Evolutionary conservation across 2,797 vertebrate species (phyloP), one percentile per base, ranked within the genome.

Genomic region (Sarcoramphus papa): DNA sequence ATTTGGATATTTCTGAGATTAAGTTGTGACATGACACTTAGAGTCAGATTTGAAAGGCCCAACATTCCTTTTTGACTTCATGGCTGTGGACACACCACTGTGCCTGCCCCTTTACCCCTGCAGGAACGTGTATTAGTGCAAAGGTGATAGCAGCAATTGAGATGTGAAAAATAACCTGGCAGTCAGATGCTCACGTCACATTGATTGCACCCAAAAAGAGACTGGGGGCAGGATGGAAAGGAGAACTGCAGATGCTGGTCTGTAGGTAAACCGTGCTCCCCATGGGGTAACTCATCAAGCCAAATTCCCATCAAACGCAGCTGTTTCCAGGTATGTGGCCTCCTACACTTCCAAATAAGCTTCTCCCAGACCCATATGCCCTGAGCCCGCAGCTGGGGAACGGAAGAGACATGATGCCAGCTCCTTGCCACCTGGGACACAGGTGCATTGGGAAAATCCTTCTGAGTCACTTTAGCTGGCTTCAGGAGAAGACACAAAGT

Each of bases 351-450:
- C 4, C 7, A 59, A 68, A 83, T 1, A 48, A 64, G 14, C 7
- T 77, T 83, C 1, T 2, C 2, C 10, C 11, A 6, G 0, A 9
- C 15, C 20, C 6, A 1, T 4, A 15, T 33, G 21, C 8, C 18
- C 1, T 7, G 22, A 73, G 15, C 8, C 12, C 3, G 3, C 56
- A 64, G 35, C n/a, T 35, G 41, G 20, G 14, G 21, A 80, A 35
- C 2, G 1, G 50, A 73, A 64, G 22, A 70, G 28, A 25, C 20
- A 37, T 1, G 0, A 33, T 2, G 0, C 33, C 59, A 56, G 25
- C n/a, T 56, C 43, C 86, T 48, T 62, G n/a, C 13, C 23, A 45
- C 14, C 7, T 65, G 54, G 30, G 19, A 74, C n/a, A 56, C 4
- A 10, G 6, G 15, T 57, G 41, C 21, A 15, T 14, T 35, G 23